phyloP scores from a whole-genome alignment of 2,888 invertebrate genomes.

The Coleophora flavipennella region DNA sequence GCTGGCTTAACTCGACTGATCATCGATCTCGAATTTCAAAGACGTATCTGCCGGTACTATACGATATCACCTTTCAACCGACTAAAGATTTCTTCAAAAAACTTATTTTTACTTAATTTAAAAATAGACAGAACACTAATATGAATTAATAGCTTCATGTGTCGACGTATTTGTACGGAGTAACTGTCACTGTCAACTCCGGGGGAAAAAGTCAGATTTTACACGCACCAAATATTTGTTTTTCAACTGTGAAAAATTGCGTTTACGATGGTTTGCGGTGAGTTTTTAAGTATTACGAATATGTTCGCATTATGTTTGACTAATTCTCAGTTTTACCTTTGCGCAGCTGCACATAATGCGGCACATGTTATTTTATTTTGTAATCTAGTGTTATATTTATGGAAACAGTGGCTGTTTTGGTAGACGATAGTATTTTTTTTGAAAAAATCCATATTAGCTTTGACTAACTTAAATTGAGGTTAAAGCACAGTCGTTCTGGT shows the following conservation, averaged over 20 bases:
- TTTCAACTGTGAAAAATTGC: constrained; percentile 66
- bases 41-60: constrained; percentile 18
- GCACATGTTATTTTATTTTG: constrained; percentile 51
- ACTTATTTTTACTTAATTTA: constrained; percentile 16
- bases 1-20: background rate
- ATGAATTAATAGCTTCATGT: constrained; percentile 51
- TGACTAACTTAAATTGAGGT: constrained; percentile 2
- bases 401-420: constrained; percentile 20
- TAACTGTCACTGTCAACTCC: constrained; percentile 13
- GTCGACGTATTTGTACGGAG: constrained; percentile 25
- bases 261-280: constrained; percentile 59
- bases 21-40: constrained; percentile 47
- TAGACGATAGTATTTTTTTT: constrained; percentile 14
- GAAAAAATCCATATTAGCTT: no score
- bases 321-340: constrained; percentile 39
- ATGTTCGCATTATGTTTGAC: constrained; percentile 55
- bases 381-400: constrained; percentile 39
- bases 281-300: constrained; percentile 63
- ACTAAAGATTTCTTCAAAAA: constrained; percentile 1
- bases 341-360: constrained; percentile 38
- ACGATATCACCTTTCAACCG: constrained; percentile 22
- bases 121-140: constrained; percentile 49
- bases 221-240: constrained; percentile 54
- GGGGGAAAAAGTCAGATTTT: constrained; percentile 38
- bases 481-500: constrained; percentile 1